Conservation (phyloP, 2,888 invertebrate species). For the Ochropleura leucogaster region DNA sequence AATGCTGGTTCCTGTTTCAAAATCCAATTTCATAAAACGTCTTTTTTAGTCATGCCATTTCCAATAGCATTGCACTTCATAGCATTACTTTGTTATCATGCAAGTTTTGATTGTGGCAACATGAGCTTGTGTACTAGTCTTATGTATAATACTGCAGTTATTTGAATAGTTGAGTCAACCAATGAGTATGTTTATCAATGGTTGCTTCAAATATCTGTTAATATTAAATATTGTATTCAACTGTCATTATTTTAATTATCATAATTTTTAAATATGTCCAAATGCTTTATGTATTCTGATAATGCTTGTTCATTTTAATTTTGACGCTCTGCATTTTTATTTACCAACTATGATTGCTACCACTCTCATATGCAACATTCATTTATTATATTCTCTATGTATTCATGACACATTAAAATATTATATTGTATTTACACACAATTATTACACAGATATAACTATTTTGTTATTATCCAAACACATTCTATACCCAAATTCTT, state of each 20-base stretch:
- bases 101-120: slow-evolving; percentile 69
- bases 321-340: slow-evolving; percentile 89
- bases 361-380: slow-evolving; percentile 68
- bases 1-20: slow-evolving; percentile 65
- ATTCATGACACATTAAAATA: slow-evolving; percentile 50
- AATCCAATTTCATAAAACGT: slow-evolving; percentile 53
- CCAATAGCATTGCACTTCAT: slow-evolving; percentile 62
- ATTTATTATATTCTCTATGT: slow-evolving; percentile 52
- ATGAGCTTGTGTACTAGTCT: slow-evolving; percentile 60
- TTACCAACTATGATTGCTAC: slow-evolving; percentile 76
- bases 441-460: slow-evolving; percentile 22
- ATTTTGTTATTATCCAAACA: slow-evolving; percentile 31
- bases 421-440: slow-evolving; percentile 10
- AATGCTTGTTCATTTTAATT: slow-evolving; percentile 77
- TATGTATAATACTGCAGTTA: slow-evolving; percentile 60
- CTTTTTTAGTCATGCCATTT: slow-evolving; percentile 63
- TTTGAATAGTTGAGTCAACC: slow-evolving; percentile 45
- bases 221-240: slow-evolving; percentile 48
- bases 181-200: slow-evolving; percentile 28
- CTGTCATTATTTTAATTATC: slow-evolving; percentile 36
- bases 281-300: slow-evolving; percentile 64
- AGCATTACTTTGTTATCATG: slow-evolving; percentile 65
- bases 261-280: slow-evolving; percentile 49
- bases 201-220: slow-evolving; percentile 54
- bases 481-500: slow-evolving; percentile 37